A percentile compares a stretch with the other conserved stretches of the same genome.
phyloP scores from a whole-genome alignment of 2,888 invertebrate genomes.

The Hetaerina titia region DNA sequence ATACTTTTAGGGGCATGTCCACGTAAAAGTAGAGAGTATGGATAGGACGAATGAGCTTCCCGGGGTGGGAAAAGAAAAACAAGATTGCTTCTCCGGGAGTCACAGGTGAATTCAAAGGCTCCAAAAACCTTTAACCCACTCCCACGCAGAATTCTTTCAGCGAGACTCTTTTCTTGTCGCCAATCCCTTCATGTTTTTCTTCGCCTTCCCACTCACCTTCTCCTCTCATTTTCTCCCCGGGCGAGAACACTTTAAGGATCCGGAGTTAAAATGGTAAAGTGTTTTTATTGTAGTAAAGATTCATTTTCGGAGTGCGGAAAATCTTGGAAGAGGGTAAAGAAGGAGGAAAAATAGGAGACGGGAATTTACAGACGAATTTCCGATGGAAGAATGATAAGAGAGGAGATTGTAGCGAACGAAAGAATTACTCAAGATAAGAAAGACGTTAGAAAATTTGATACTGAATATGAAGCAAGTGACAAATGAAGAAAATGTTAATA shows the following conservation, averaged over 20 bases:
- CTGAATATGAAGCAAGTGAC: too few species aligned
- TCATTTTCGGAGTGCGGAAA: not conserved
- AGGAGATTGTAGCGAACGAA: too few species aligned
- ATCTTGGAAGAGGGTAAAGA: not conserved
- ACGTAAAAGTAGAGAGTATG: not conserved
- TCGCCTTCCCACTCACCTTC: not conserved
- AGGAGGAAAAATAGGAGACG: too few species aligned
- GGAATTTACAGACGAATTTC: too few species aligned
- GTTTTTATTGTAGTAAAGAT: not conserved
- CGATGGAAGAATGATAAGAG: too few species aligned
- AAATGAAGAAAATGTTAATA: too few species aligned
- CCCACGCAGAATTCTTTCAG: not conserved
- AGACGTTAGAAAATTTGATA: too few species aligned
- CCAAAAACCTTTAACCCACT: not conserved
- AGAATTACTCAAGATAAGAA: too few species aligned
- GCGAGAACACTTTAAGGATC: conserved; percentile 36
- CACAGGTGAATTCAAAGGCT: conserved; percentile 44
- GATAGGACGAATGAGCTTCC: not conserved
- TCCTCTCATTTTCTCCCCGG: not conserved
- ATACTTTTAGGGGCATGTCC: not conserved
- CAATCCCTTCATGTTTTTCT: not conserved
- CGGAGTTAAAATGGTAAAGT: conserved; percentile 20
- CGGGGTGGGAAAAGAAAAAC: not conserved
- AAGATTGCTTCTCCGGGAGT: conserved; percentile 5
- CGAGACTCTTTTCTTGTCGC: not conserved